Evolutionary conservation across 2,888 invertebrate genomes (phyloP), one percentile per base, ranked within the genome.

Genomic region (Pammene fasciana): DNA sequence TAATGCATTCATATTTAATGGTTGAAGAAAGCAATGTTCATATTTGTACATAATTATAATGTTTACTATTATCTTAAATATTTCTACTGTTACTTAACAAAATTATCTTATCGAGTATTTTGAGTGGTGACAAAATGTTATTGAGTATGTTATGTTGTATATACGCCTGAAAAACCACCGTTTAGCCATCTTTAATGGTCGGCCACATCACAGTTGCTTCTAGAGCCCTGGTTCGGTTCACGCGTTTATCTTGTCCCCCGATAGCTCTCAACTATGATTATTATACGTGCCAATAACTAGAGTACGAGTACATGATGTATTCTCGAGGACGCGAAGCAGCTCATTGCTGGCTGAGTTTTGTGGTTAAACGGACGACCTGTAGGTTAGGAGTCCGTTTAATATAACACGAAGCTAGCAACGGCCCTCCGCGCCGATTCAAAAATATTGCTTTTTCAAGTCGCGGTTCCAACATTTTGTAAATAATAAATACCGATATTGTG

Each of bases 61-160:
- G 80, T 79, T 80, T 85, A 83, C 79, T 78, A 79, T 79, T 80
- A 83, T 79, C 79, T 72, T 68, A 67, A 55, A 60, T 82, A 80
- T 80, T 78, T 81, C 83, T 83, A 88, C 86, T 88, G 87, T 92
- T 90, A 90, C 87, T 89, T 89, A 88, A 86, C 85, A 86, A 88
- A 85, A 86, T 86, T 79, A 83, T 88, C 85, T 80, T 82, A 82
- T 83, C 76, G 76, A 84, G 84, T 83, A 80, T 75, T 85, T 87
- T 89, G 76, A 86, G 85, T 80, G 83, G 76, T 81, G 80, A 82
- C 80, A 79, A 79, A 76, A 81, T 78, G 38, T 9, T 34, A 54
- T 13, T 10, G 10, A 50, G 18, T 34, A 54, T 34, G 34, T 54
- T 54, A n/a, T 54, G 46, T 55, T 36, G n/a, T n/a, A 14, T 18